These are phyloP conservation scores for Halichoeres trimaculatus DNA, from an alignment of 2,113 vertebrate genomes.

Conservation along the genomic window DNA sequence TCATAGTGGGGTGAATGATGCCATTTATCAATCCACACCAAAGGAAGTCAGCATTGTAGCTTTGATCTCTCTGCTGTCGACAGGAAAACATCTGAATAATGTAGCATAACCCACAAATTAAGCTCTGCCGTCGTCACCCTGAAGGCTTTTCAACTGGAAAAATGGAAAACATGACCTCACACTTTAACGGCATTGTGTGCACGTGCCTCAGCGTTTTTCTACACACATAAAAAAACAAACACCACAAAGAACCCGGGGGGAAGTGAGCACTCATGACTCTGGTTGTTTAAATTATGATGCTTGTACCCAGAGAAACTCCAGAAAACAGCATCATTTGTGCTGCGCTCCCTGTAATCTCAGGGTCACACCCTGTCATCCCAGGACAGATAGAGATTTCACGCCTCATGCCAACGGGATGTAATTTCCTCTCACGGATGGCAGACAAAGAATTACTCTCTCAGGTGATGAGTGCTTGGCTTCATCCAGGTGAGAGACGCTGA, in stretches of 20 bases:
- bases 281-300: slow-evolving; percentile 10
- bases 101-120: background rate
- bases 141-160: slow-evolving; percentile 5
- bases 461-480: slow-evolving; percentile 44
- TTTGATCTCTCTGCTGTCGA: slow-evolving; percentile 29
- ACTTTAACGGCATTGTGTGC: background rate
- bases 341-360: slow-evolving; percentile 42
- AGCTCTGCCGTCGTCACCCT: slow-evolving; percentile 10
- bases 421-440: slow-evolving; percentile 55
- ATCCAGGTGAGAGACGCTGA: slow-evolving; percentile 49
- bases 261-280: slow-evolving; percentile 3
- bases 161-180: slow-evolving; percentile 50
- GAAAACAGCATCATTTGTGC: slow-evolving; percentile 29
- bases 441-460: slow-evolving; percentile 46
- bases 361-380: slow-evolving; percentile 51
- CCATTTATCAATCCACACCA: background rate
- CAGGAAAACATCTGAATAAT: slow-evolving; percentile 26
- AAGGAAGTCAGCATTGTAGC: slow-evolving; percentile 23
- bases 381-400: slow-evolving; percentile 58
- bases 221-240: slow-evolving; percentile 6
- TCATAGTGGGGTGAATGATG: slow-evolving; percentile 15
- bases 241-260: background rate
- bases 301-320: slow-evolving; percentile 18
- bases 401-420: slow-evolving; percentile 49
- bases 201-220: slow-evolving; percentile 35